Base-by-base conservation (phyloP, 2,113 vertebrate genomes). In the Nettapus auritus region DNA sequence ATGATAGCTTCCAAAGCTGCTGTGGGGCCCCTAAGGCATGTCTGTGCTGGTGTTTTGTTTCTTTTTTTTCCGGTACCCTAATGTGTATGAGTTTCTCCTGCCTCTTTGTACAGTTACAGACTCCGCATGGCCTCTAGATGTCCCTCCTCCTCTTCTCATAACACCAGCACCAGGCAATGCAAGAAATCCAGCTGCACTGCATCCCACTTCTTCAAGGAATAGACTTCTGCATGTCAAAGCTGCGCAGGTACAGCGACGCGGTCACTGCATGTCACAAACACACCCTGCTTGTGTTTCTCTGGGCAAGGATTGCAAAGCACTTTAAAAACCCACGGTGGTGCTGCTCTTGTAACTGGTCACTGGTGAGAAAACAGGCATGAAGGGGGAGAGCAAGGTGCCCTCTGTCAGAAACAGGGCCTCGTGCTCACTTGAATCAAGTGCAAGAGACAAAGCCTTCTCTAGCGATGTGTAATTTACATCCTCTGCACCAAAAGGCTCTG, bases 71-170 rank as follows among this genome's bases (percentile, higher is more conserved):
- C 1, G 0, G 3, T 70, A 7, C 74, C 59, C 29, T 83, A 38
- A 69, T 20, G 52, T 70, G 38, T 82, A 3, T 82, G 83, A 60
- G 79, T 83, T 44, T 40, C 82, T 94, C 57, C 93, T 97, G 84
- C 96, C 85, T 96, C 93, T 93, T 13, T 52, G 2, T 83, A 18
- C 91, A 97, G 97, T 69, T 98, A 89, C 96, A 98, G 97, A 13
- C 97, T 98, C 94, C 98, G 97, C 84, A 1, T 97, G 97, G 97
- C 97, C 11, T 92, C 97, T 96, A 97, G 98, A 63, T 97, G 97
- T 89, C 66, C 96, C 16, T 91, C 94, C 5, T 85, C 97, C 4
- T 89, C 97, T 3, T 74, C 92, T 21, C 86, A 91, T 1, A 93
- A 21, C 97, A 90, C 95, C 97, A 92, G 96, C 97, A 84, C 82